Percentiles rank a stretch among this genome's conserved stretches.
Conservation (phyloP, 1,140 invertebrate genomes). For the Pseudomyrmex gracilis region DNA sequence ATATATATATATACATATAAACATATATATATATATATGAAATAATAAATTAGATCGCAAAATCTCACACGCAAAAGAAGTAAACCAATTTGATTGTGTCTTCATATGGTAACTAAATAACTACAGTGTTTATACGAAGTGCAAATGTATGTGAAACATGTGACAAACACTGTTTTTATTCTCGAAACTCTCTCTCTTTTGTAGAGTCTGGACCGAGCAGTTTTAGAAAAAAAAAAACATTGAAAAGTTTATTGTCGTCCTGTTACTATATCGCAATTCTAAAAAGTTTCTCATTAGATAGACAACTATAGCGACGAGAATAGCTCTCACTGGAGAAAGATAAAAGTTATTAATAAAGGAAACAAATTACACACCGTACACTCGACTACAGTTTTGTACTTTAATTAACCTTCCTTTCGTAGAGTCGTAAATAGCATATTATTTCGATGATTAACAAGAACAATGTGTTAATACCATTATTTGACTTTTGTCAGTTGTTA, state of each 20-base stretch:
- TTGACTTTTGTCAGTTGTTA: neutral
- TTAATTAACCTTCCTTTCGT: conserved; percentile 31
- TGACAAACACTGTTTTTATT: conserved; percentile 50
- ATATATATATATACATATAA: conserved; percentile 71
- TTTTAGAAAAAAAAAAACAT: conserved; percentile 18
- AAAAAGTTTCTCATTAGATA: conserved; percentile 68
- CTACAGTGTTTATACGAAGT: conserved; percentile 5
- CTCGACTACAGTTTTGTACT: conserved; percentile 16
- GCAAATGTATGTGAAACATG: conserved; percentile 22
- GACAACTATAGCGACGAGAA: conserved; percentile 54
- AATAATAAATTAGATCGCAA: conserved; percentile 66
- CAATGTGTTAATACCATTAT: conserved; percentile 4
- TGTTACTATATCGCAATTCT: conserved; percentile 68
- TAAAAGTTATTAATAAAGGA: conserved; percentile 69
- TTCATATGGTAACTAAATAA: conserved; percentile 38
- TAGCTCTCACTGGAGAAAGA: conserved; percentile 30
- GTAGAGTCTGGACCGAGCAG: conserved; percentile 43
- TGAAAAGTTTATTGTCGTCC: conserved; percentile 50
- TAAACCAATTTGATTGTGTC: conserved; percentile 32
- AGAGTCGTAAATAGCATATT: neutral
- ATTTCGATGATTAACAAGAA: conserved; percentile 15
- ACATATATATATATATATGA: conserved; percentile 71
- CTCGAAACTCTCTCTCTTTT: conserved; percentile 33
- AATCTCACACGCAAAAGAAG: conserved; percentile 46
- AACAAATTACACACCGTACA: conserved; percentile 45